Base-by-base conservation (phyloP, 2,888 invertebrate species). In the Brachypalpus laphriformis region DNA sequence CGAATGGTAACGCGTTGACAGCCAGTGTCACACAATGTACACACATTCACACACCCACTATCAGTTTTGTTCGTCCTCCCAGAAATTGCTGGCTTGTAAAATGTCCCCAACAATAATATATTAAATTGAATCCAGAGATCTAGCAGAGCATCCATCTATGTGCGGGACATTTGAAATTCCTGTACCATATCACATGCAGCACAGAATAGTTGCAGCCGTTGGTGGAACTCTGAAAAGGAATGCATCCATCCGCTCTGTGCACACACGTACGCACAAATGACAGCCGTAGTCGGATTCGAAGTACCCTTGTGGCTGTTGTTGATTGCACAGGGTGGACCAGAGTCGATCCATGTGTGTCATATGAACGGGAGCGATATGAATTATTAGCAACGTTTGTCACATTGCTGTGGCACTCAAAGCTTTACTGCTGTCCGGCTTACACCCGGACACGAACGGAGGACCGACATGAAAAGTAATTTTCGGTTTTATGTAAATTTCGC, bases 381-480 rank as follows among this genome's bases (percentile, higher is more conserved):
- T 82, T 77, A 82, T 77, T 71, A 82, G 77, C 82, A 75, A 59
- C 65, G 82, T 77, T 65, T 82, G 82, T 72, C 71, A 77, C 77
- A 76, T 63, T 63, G 31, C 49, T 20, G 28, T 56, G 42, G 45
- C 63, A 40, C 49, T 61, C 22, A 51, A 57, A 42, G 51, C 71
- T 40, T 45, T 49, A 31, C 51, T 20, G 20, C 25, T 20, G n/a
- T n/a, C n/a, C n/a, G n/a, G n/a, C n/a, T n/a, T n/a, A n/a, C n/a
- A n/a, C n/a, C n/a, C n/a, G 76, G 42, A 45, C 51, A 65, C 16
- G 14, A 25, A 37, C 31, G 31, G 8, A 22, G 22, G 22, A 63
- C 25, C 74, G 22, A 83, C 74, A 74, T 80, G 80, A 80, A 83
- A 83, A 83, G 83, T 83, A 83, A 83, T 83, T 83, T 83, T 83